Base-by-base conservation (phyloP, 2,888 invertebrate genomes). In the Leistus spinibarbis region DNA sequence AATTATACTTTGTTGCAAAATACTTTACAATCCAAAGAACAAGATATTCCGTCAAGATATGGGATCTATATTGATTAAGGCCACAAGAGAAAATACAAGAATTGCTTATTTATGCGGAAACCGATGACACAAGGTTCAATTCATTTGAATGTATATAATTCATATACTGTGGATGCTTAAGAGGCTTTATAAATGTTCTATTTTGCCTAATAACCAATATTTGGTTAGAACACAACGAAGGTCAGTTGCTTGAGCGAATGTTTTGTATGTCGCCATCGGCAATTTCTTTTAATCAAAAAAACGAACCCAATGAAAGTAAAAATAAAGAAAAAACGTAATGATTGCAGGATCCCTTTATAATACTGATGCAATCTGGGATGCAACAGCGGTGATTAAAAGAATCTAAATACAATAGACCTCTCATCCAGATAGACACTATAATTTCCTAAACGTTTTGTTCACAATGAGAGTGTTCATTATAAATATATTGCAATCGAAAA, bases 401-500 rank as follows among this genome's bases (percentile, higher is more conserved):
- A 60, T 60, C 60, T 60, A 22, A 60, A 60, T 60, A 60, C 60
- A 60, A 60, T 60, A 20, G 60, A 3, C 17, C 60, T 56, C 10
- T 60, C 60, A 20, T 22, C 22, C 60, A 16, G 22, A 22, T 60
- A 22, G 10, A 22, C 60, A 20, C 22, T 60, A 22, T 60, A 60
- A 60, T 60, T 60, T 20, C 60, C 60, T 60, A 60, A 60, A 60
- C 60, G 60, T 19, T 57, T 20, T 60, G 20, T 20, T 60, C 20
- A 22, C 60, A 63, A 68, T 54, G 24, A 68, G 56, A 62, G 40
- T 60, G 62, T 62, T 70, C 63, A 70, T 70, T 70, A 70, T 69
- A 57, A 54, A 54, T 13, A 69, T 60, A 70, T 70, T 70, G 62
- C 62, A 62, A 70, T 69, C 60, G 69, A 70, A 40, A 70, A 70